Evolutionary conservation across 1,140 invertebrate genomes (phyloP), one percentile per base, ranked within the genome.

Genomic region (Saccostrea echinata): DNA sequence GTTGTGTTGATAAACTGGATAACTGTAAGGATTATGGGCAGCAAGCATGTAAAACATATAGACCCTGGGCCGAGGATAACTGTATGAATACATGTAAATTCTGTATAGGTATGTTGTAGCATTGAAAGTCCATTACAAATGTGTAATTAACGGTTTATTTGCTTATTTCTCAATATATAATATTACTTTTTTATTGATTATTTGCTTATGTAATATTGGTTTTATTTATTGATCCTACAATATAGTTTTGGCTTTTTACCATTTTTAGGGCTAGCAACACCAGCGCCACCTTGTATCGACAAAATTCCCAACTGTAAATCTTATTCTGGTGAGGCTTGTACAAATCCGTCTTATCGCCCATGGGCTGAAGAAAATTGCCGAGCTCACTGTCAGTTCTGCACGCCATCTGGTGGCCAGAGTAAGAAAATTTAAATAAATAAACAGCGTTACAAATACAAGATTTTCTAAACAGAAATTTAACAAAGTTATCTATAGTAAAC

Each of bases 11-110:
- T 52, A 89, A 84, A 52, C 35, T 89, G 30, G 85, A 84, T 24
- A 87, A 87, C 43, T 88, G 87, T 71, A 84, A 57, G 33, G 68
- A 81, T n/a, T 88, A 84, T 85, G 84, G 68, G 33, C n/a, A 88
- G 24, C 68, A 76, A 27, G 64, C 87, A 18, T 88, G 87, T 52
- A 61, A 43, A 43, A 84, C 80, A 35, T 88, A 71, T 51, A 27
- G 33, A 12, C 35, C 51, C 12, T 88, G 87, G 87, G 87, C 87
- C 1, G 24, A 61, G 35, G 87, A 88, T 27, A 88, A 88, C 33
- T 88, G 87, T 85, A 64, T 68, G n/a, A 80, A 68, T 52, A 57
- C 24, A 27, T 88, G 87, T 81, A 52, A 64, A 76, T 68, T 88
- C 33, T 88, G 87, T 88, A 18, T 52, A 24, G 81, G 81, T 83